Percentiles rank a stretch among this genome's conserved stretches.
Evolutionary conservation across 2,797 vertebrate genomes (phyloP).

Genomic region (Enteromius anoplus): DNA sequence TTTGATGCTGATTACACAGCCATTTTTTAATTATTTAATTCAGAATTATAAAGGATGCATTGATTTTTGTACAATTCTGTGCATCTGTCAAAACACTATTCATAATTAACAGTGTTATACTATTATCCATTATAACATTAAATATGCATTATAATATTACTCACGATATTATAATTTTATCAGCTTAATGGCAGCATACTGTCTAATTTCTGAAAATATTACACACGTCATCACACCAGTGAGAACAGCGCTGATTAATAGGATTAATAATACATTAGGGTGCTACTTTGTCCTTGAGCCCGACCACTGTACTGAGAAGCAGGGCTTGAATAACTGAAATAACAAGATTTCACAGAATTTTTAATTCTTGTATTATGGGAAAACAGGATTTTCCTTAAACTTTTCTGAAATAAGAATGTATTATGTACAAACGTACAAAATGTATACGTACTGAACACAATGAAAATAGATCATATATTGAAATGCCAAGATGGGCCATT

Average conservation of each 20-base stretch:
- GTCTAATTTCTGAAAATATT: constrained; percentile 2
- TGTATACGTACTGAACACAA: not conserved
- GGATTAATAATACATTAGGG: constrained; percentile 41
- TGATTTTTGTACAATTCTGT: not conserved
- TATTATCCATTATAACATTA: not conserved
- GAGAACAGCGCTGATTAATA: not conserved
- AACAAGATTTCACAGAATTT: constrained; percentile 17
- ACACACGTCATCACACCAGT: not conserved
- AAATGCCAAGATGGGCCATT: not conserved
- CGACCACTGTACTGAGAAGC: constrained; percentile 4
- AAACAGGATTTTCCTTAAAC: not conserved
- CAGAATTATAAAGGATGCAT: not conserved
- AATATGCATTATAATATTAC: not conserved
- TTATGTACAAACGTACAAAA: not conserved
- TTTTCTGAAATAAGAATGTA: not conserved
- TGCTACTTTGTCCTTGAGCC: constrained; percentile 25
- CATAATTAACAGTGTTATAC: constrained; percentile 15
- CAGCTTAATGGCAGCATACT: not conserved
- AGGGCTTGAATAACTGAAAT: constrained; percentile 3
- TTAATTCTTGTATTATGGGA: not conserved
- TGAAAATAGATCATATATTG: not conserved
- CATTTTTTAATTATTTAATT: not conserved
- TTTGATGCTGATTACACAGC: not conserved
- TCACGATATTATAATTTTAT: not conserved
- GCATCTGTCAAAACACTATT: constrained; percentile 7